Evolutionary conservation across 2,888 invertebrate genomes (phyloP).

Genomic region (Aphodius granarius): DNA sequence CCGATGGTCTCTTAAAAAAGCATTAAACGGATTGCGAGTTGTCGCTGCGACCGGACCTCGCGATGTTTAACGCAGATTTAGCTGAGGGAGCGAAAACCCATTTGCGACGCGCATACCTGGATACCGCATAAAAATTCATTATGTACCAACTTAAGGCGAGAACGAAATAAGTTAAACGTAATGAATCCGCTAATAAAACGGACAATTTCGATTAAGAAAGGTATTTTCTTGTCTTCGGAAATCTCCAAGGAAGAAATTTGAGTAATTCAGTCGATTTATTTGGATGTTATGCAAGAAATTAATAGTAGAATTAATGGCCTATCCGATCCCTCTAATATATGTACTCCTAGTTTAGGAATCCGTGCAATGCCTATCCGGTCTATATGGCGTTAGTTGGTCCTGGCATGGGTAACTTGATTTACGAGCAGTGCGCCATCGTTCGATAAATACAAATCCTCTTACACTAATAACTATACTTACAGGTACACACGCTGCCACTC

Average conservation of each 20-base stretch:
- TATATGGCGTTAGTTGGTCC: neutral
- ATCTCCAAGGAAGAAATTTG: neutral
- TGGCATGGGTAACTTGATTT: neutral
- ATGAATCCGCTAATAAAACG: neutral
- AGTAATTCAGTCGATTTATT: neutral
- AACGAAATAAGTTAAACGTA: neutral
- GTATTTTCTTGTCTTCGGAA: too few species aligned
- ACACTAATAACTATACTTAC: neutral
- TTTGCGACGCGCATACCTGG: neutral
- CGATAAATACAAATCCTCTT: neutral
- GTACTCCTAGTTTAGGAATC: neutral
- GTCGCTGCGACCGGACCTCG: neutral
- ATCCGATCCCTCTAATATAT: neutral
- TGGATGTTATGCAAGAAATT: neutral
- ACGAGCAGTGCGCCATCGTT: neutral
- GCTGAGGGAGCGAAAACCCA: neutral
- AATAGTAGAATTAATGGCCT: neutral
- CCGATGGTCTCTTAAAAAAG: neutral
- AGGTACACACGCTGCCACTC: neutral
- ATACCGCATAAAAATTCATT: neutral
- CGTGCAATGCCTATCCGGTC: neutral
- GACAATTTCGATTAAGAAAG: neutral
- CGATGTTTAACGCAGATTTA: neutral
- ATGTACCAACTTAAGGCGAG: neutral
- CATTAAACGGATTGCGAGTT: neutral